Evolutionary conservation across 2,888 invertebrate species (phyloP), one percentile per base, ranked within the genome.

Genomic region (Phyto melanocephala): DNA sequence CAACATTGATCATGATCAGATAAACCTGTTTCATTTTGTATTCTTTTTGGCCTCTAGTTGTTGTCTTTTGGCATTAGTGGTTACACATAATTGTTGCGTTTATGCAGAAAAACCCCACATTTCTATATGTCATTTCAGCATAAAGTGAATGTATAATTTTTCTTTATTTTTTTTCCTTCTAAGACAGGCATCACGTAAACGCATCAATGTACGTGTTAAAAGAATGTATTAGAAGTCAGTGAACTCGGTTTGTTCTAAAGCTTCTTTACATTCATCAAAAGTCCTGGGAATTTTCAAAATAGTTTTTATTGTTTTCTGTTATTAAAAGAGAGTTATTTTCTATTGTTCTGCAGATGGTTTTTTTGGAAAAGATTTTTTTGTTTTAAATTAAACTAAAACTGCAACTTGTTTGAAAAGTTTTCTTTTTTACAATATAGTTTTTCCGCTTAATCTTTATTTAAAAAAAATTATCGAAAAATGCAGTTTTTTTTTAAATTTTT

Each of bases 141-240:
- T 71, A 71, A 58, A 65, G 71, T 58, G 71, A 79, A 79, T 79
- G 71, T 71, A 15, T 56, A 78, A 54, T 52, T 77, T 60, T 15
- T 70, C 68, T 28, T 33, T 10, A 77, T 15, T 52, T 62, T 77
- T 56, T 17, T 70, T 60, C 45, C 24, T 68, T 58, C 42, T 11
- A 45, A 37, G 35, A 42, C 62, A 17, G 20, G 45, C 24, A 40
- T 24, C 47, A 71, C 42, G 5, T 15, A 47, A 58, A 58, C 47
- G 20, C 52, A 45, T 58, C 20, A 40, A 33, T 22, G 28, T 20
- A 24, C 33, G 33, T 45, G 35, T 47, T 40, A 20, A 50, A 58
- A 45, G 40, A 37, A 35, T 33, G 52, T 56, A 11, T 17, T 45
- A 52, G 8, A 71, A 35, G 78, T 72, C 78, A 79, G 28, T 79